Conservation (phyloP, 2,797 vertebrate genomes). For the Luscinia luscinia region DNA sequence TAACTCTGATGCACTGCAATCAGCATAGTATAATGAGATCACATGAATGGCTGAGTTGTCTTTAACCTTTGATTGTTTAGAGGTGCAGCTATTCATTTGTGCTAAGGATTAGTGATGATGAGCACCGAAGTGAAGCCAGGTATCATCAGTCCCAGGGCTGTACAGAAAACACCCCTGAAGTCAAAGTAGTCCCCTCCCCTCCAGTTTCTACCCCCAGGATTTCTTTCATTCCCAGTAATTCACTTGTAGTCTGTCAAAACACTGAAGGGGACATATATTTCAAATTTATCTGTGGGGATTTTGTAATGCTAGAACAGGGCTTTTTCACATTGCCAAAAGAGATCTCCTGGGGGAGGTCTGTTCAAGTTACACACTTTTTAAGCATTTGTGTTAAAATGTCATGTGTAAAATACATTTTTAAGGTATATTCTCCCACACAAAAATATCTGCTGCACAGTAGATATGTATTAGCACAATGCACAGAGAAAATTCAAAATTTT, state of each 20-base stretch:
- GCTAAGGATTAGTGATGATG: slow-evolving; percentile 38
- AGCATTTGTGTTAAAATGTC: slow-evolving; percentile 4
- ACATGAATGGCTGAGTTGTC: slow-evolving; percentile 66
- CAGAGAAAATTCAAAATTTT: background rate
- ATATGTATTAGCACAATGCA: background rate
- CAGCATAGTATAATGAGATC: slow-evolving; percentile 69
- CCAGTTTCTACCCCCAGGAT: background rate
- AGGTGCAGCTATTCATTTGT: slow-evolving; percentile 61
- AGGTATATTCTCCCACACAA: background rate
- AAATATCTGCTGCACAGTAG: background rate
- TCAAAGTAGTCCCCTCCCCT: background rate
- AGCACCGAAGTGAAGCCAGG: background rate
- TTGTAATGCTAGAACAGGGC: slow-evolving; percentile 38
- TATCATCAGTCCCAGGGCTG: slow-evolving; percentile 21
- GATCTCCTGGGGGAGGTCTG: slow-evolving; percentile 22
- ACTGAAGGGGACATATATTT: slow-evolving; percentile 63
- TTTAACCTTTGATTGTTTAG: slow-evolving; percentile 78
- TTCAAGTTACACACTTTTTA: slow-evolving; percentile 12
- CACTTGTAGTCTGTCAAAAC: slow-evolving; percentile 66
- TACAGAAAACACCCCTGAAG: slow-evolving; percentile 43
- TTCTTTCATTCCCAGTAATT: slow-evolving; percentile 43
- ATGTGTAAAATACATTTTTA: background rate
- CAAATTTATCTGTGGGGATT: slow-evolving; percentile 59
- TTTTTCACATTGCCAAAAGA: slow-evolving; percentile 47
- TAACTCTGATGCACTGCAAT: slow-evolving; percentile 71